Base-by-base conservation (phyloP, 2,888 invertebrate species). In the Kuschelorhynchus macadamiae region DNA sequence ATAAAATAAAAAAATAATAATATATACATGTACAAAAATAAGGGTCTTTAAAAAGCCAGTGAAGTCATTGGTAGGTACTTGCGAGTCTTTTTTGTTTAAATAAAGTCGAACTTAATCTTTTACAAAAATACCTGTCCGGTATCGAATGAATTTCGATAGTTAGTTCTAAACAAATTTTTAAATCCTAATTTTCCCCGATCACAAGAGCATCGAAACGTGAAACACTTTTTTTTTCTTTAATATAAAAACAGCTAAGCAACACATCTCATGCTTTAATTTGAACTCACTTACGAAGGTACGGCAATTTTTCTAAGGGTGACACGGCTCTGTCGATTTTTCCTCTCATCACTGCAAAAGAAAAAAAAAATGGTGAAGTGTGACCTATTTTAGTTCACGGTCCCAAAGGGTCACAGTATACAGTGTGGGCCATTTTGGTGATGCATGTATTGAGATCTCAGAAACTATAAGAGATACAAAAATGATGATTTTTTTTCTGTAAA, bases 241-340 rank as follows among this genome's bases (percentile, higher is more conserved):
- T 44, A 56, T 17, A 39, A 57, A 57, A 57, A 57, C 57, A 57
- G 46, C 57, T 57, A 57, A 57, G 47, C 57, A 47, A 47, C 57
- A 47, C 57, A 47, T 57, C 21, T 57, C 57, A 57, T 57, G 47
- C 57, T 20, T 57, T 57, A 57, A 20, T 57, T 57, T 57, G 46
- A 36, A 57, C 57, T 57, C 42, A 30, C 52, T 52, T 42, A 36
- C 36, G 14, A 55, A 57, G 36, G 46, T 57, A 57, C 46, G 57
- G 57, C 57, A 47, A 55, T 46, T 32, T 36, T 47, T 46, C 17
- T 14, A 44, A 18, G 20, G 47, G 21, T 57, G 30, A 56, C 33
- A n/a, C 25, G 18, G 41, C 41, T 39, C 32, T 52, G 9, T 21
- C 21, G 14, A 18, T 25, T 57, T 57, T 44, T 46, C 21, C 11